Percentiles rank a stretch among this genome's conserved stretches.
These are phyloP conservation scores for Arrhopalites spinosus DNA, from an alignment of 2,888 invertebrate genomes.

Conservation along the genomic window DNA sequence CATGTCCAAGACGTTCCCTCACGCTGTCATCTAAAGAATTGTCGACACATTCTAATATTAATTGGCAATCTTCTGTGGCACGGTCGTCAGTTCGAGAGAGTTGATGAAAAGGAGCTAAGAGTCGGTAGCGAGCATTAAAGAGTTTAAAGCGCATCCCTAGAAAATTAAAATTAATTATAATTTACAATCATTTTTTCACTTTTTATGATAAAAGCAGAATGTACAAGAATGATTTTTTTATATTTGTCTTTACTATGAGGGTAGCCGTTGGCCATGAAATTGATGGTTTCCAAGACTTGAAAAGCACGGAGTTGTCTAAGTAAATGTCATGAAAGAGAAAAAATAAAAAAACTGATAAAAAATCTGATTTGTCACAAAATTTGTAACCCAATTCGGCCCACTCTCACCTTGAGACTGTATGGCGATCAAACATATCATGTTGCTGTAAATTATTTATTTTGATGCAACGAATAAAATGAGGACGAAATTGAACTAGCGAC, in stretches of 20 bases:
- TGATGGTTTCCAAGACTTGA: conserved; percentile 90
- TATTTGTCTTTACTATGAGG: too few relatives aligned
- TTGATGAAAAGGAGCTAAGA: conserved; percentile 77
- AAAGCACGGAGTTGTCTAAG: conserved; percentile 88
- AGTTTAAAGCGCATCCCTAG: conserved; percentile 94
- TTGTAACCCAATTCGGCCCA: too few relatives aligned
- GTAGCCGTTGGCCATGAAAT: conserved; percentile 79
- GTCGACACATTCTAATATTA: conserved; percentile 74
- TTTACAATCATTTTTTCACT: too few relatives aligned
- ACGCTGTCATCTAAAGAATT: conserved; percentile 61
- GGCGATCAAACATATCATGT: conserved; percentile 81
- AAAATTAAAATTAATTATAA: too few relatives aligned
- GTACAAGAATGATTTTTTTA: too few relatives aligned
- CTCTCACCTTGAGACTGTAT: conserved; percentile 79
- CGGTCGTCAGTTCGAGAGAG: conserved; percentile 60
- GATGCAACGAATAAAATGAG: conserved; percentile 92
- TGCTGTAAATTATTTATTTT: conserved; percentile 80
- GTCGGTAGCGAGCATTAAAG: conserved; percentile 82
- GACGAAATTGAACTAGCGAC: conserved; percentile 88
- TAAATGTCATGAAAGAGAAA: too few relatives aligned
- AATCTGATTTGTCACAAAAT: too few relatives aligned
- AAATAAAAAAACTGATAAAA: too few relatives aligned
- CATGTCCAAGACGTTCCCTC: conserved; percentile 59
- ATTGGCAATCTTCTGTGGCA: conserved; percentile 71
- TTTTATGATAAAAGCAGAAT: too few relatives aligned